Evolutionary conservation across 2,797 vertebrate species (phyloP).

Genomic region (Paguma larvata): DNA sequence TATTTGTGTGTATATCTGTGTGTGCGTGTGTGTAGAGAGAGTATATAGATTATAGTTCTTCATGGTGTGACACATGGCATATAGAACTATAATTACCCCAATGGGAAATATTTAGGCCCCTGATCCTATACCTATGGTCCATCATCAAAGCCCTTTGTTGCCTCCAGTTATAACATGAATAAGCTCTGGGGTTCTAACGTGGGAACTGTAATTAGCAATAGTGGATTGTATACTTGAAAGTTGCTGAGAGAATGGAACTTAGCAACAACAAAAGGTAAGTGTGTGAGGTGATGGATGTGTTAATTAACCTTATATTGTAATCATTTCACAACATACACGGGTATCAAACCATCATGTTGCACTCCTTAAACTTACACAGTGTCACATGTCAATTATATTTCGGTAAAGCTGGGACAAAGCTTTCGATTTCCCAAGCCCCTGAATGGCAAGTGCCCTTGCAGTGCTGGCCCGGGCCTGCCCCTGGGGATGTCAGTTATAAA

Average conservation of each 20-base stretch:
- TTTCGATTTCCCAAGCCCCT: neutral
- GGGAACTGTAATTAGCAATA: neutral
- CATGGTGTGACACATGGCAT: neutral
- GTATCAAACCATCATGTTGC: neutral
- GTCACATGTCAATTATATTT: neutral
- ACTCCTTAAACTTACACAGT: neutral
- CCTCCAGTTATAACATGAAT: neutral
- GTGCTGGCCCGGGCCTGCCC: neutral
- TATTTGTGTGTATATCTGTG: neutral
- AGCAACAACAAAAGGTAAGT: neutral
- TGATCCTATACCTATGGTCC: neutral
- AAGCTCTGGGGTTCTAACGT: neutral
- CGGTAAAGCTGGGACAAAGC: neutral
- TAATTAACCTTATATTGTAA: neutral
- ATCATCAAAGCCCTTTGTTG: neutral
- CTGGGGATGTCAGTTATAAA: neutral
- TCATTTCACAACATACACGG: neutral
- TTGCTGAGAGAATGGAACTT: neutral
- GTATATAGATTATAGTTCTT: neutral
- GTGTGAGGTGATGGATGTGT: neutral
- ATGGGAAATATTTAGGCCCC: neutral
- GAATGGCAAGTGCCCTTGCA: neutral
- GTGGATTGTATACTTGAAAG: neutral
- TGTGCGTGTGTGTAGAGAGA: neutral
- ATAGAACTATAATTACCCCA: neutral